Conservation (phyloP, 2,113 vertebrate genomes). For the Cryptomyrus ogoouensis region DNA sequence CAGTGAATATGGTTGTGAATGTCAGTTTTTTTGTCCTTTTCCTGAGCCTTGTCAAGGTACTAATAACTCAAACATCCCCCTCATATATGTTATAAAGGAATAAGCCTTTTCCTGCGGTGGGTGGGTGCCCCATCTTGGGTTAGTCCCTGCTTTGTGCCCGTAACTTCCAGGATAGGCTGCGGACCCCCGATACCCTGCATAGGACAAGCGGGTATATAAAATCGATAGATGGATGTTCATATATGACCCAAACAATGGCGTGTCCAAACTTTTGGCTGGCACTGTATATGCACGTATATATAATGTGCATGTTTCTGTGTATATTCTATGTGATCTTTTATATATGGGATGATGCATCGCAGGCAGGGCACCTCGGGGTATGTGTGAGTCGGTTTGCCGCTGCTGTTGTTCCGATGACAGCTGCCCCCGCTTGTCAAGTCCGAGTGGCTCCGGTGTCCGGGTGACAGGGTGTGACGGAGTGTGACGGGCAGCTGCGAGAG, state of each 20-base stretch:
- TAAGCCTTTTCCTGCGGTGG: background rate
- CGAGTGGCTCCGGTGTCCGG: constrained; percentile 14
- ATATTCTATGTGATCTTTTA: background rate
- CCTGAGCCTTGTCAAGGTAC: background rate
- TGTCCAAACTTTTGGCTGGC: background rate
- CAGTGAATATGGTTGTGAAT: background rate
- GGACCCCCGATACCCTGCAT: background rate
- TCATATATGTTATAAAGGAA: background rate
- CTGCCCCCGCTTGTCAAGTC: constrained; percentile 21
- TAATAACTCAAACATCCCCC: background rate
- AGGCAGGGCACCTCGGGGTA: background rate
- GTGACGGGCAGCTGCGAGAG: background rate
- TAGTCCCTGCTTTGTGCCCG: background rate
- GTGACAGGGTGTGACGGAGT: background rate
- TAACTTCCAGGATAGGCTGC: background rate
- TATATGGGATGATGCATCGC: background rate
- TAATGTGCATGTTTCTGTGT: background rate
- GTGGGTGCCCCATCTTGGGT: background rate
- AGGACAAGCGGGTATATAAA: background rate
- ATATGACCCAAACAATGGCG: background rate
- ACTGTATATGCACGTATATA: background rate
- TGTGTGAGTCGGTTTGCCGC: background rate
- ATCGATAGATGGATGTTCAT: background rate
- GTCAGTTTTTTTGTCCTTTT: background rate
- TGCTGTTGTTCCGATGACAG: constrained; percentile 14